Conservation (phyloP, 2,113 vertebrate species). For the Pontoporia blainvillei region DNA sequence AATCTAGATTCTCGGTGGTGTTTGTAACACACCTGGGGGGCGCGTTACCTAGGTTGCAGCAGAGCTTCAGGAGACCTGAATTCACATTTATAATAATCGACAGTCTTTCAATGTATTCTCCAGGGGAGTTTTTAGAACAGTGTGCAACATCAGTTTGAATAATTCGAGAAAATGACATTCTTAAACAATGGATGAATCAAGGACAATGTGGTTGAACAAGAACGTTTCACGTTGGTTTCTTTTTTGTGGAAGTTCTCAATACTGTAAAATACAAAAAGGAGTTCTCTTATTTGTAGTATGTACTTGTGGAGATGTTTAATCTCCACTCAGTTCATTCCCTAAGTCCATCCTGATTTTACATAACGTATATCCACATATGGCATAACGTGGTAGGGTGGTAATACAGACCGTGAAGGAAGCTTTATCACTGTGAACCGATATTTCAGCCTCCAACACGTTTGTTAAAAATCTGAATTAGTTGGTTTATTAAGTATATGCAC, state of each 20-base stretch:
- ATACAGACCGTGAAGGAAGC: rapidly evolving
- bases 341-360: not conserved
- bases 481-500: not conserved
- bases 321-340: too few relatives aligned
- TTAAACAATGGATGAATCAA: not conserved
- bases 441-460: not conserved
- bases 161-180: not conserved
- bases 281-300: not conserved
- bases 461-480: not conserved
- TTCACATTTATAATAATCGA: not conserved
- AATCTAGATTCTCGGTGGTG: not conserved
- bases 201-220: not conserved
- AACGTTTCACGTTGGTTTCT: not conserved
- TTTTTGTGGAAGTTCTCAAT: not conserved
- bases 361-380: rapidly evolving
- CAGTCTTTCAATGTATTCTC: not conserved
- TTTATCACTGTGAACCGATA: not conserved
- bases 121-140: not conserved
- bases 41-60: not conserved
- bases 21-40: not conserved
- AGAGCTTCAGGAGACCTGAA: not conserved
- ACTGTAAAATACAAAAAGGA: rapidly evolving
- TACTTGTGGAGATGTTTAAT: too few relatives aligned
- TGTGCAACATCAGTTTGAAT: not conserved
- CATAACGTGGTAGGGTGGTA: rapidly evolving